These are phyloP conservation scores for Tetragnatha versicolor DNA, from an alignment of 1,140 invertebrate genomes.

Conservation along the genomic window DNA sequence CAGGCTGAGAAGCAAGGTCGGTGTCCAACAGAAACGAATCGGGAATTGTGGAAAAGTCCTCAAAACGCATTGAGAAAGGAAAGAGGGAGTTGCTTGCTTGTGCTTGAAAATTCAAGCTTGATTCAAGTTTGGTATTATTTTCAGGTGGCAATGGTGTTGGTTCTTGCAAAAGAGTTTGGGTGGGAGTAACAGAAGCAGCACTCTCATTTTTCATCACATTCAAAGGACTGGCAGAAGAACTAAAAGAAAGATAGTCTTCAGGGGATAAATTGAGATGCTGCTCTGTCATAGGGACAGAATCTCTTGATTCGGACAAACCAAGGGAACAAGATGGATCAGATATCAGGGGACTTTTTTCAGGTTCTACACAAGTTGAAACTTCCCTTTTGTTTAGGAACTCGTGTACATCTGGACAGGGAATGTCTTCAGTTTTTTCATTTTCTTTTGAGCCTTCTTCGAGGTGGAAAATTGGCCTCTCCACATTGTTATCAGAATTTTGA, in stretches of 20 bases:
- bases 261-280: constrained; percentile 12
- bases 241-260: not conserved
- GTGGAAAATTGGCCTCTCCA: not conserved
- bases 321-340: not conserved
- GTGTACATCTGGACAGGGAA: not conserved
- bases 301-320: not conserved
- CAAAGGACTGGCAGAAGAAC: constrained; percentile 5
- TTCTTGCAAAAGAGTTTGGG: no score
- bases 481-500: not conserved
- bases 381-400: not conserved
- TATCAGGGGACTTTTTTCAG: not conserved
- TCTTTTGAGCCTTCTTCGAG: not conserved
- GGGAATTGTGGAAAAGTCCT: not conserved
- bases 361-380: no score
- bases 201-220: no score
- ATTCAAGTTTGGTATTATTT: not conserved
- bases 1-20: not conserved
- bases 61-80: not conserved
- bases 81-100: not conserved
- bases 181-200: no score
- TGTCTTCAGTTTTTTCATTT: not conserved
- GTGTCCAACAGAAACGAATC: not conserved
- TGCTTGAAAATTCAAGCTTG: constrained; percentile 9
- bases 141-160: not conserved
- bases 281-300: constrained; percentile 20